These are phyloP conservation scores for Upupa epops DNA, from an alignment of 2,113 vertebrate genomes.

Conservation along the genomic window DNA sequence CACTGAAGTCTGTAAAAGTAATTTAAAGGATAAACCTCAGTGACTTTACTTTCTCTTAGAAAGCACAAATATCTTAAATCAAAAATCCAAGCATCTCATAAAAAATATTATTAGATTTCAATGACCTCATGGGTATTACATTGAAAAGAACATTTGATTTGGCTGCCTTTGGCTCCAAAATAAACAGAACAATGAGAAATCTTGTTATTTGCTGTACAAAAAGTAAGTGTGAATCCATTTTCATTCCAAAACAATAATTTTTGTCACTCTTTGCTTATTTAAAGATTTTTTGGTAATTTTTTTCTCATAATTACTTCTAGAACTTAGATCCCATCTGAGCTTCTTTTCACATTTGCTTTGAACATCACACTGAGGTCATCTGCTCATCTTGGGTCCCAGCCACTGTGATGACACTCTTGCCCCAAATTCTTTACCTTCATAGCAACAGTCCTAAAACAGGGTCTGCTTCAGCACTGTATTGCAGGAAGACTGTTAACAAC, in stretches of 20 bases:
- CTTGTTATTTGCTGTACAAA: background rate
- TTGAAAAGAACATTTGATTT: background rate
- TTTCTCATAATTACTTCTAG: background rate
- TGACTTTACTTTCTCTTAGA: background rate
- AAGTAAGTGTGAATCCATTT: background rate
- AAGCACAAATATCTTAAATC: background rate
- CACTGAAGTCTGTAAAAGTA: background rate
- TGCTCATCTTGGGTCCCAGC: background rate
- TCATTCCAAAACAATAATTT: background rate
- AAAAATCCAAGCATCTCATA: background rate
- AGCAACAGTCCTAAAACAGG: background rate
- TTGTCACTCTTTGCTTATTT: background rate
- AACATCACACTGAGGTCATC: background rate
- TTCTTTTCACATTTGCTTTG: background rate
- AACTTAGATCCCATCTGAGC: background rate
- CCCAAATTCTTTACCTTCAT: background rate
- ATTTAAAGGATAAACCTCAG: background rate
- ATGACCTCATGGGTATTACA: background rate
- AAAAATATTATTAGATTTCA: conserved; percentile 27
- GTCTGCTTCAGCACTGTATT: background rate
- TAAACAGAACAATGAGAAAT: background rate
- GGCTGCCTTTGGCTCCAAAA: background rate
- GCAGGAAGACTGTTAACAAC: background rate
- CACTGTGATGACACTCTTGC: background rate
- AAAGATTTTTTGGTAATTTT: background rate